phyloP scores from a whole-genome alignment of 2,888 invertebrate genomes.

The Thera britannica region DNA sequence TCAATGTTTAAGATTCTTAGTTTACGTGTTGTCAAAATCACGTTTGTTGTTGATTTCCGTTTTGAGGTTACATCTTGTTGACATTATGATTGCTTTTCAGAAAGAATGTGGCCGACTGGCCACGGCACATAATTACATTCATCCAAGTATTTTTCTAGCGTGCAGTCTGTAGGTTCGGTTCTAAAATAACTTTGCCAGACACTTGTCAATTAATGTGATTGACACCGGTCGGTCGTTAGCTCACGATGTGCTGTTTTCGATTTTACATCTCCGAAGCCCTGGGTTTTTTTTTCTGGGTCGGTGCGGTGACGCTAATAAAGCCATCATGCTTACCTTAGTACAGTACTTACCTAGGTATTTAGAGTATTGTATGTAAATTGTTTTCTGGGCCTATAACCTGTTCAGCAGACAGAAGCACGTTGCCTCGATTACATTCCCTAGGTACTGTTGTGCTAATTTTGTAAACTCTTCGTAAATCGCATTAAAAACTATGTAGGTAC shows the following conservation, averaged over 20 bases:
- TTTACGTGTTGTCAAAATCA: slow-evolving; percentile 64
- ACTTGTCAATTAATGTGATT: slow-evolving; percentile 82
- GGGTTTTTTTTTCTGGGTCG: slow-evolving; percentile 52
- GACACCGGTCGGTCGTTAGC: slow-evolving; percentile 79
- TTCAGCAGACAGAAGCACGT: slow-evolving; percentile 21
- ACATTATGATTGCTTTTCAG: slow-evolving; percentile 61
- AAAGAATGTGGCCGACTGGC: slow-evolving; percentile 23
- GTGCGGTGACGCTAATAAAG: slow-evolving; percentile 28
- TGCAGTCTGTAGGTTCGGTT: slow-evolving; percentile 50
- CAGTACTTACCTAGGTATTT: slow-evolving; percentile 27
- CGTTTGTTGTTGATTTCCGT: slow-evolving; percentile 75
- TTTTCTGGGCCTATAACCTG: slow-evolving; percentile 17
- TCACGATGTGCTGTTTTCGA: slow-evolving; percentile 32
- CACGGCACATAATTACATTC: slow-evolving; percentile 19
- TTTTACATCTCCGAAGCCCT: slow-evolving; percentile 34
- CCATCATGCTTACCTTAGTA: slow-evolving; percentile 5
- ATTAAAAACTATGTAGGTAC: slow-evolving; percentile 18
- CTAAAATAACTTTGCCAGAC: slow-evolving; percentile 53
- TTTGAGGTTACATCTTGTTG: slow-evolving; percentile 81
- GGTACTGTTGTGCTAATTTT: slow-evolving; percentile 19
- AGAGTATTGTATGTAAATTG: slow-evolving; percentile 20
- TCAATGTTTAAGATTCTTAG: slow-evolving; percentile 43
- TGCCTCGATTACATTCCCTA: slow-evolving; percentile 18
- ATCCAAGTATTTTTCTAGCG: slow-evolving; percentile 39
- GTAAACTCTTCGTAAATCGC: slow-evolving; percentile 33